These are phyloP conservation scores for Sycophaga agraensis DNA, from an alignment of 1,140 invertebrate genomes.

Conservation along the genomic window DNA sequence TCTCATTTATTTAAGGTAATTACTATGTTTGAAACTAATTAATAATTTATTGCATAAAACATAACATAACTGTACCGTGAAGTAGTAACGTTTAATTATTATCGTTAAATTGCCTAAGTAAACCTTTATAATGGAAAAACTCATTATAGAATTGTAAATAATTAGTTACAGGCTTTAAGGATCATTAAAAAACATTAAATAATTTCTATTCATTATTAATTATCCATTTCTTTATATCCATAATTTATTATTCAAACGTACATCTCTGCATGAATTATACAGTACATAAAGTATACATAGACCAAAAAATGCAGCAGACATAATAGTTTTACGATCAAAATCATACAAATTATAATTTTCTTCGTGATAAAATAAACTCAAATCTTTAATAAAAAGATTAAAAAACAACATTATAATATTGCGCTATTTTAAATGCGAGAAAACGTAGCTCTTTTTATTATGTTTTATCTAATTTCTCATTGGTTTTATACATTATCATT, in stretches of 20 bases:
- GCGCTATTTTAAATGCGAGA: neutral
- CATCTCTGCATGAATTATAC: slow-evolving; percentile 32
- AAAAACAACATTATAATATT: slow-evolving; percentile 31
- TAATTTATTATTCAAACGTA: slow-evolving; percentile 36
- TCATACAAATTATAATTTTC: slow-evolving; percentile 33
- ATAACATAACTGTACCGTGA: no score
- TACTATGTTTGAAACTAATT: no score
- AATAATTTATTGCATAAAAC: no score
- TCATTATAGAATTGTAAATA: no score
- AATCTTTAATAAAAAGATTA: slow-evolving; percentile 47
- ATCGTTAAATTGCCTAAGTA: no score
- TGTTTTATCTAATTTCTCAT: neutral
- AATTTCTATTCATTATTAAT: slow-evolving; percentile 21
- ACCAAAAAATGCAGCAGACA: slow-evolving; percentile 31
- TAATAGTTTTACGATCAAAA: slow-evolving; percentile 27
- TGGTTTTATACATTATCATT: slow-evolving; percentile 8
- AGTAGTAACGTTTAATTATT: no score
- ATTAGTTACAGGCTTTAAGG: no score
- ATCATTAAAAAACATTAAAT: neutral
- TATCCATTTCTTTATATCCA: no score
- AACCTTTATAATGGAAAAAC: no score
- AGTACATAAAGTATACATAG: slow-evolving; percentile 32
- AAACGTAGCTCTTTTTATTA: slow-evolving; percentile 1
- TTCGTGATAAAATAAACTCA: slow-evolving; percentile 51
- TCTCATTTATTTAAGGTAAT: no score